Evolutionary conservation across 1,140 invertebrate species (phyloP), one percentile per base, ranked within the genome.

Genomic region (Drosophila suzukii): DNA sequence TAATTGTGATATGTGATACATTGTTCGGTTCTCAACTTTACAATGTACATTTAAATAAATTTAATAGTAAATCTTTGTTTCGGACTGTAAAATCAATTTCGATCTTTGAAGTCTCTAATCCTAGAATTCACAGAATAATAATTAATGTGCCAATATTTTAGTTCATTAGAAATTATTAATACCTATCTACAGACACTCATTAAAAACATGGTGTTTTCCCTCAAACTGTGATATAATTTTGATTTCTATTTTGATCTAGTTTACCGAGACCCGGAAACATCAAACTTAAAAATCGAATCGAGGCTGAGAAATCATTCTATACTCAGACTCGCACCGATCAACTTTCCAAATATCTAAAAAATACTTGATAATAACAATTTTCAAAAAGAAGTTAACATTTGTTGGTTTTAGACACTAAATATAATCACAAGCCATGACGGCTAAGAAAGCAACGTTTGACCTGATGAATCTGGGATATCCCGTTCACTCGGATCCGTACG

Each of bases 381-480:
- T 2, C 2, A 15, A 12, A 41, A 30, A 27, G 10, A 13, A 17
- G 32, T 6, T 12, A 12, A 57, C 10, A 8, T 7, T 7, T 11
- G 11, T 24, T 24, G 10, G 32, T 6, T 46, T 46, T 20, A 1
- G 1, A 49, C 46, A 27, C 20, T 1, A 10, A 20, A 11, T 1
- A 6, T 20, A 7, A 30, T 5, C 4, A 17, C 12, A 4, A 1
- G 11, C 7, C 2, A 65, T 65, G 46, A 4, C 11, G 7, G 0
- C 11, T 0, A 68, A 53, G 10, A 68, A 4, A 12, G 32, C 41
- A 10, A 44, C 60, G 2, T 68, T 68, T 6, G 65, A 68, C 6
- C 1, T 15, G 6, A 68, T 68, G 60, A 51, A 17, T n/a, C 17
- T 68, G 60, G 65, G 65, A 0, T 0, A 0, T 0, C 65, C 60